Evolutionary conservation across 1,140 invertebrate species (phyloP), one percentile per base, ranked within the genome.

Genomic region (Bombus breviceps): DNA sequence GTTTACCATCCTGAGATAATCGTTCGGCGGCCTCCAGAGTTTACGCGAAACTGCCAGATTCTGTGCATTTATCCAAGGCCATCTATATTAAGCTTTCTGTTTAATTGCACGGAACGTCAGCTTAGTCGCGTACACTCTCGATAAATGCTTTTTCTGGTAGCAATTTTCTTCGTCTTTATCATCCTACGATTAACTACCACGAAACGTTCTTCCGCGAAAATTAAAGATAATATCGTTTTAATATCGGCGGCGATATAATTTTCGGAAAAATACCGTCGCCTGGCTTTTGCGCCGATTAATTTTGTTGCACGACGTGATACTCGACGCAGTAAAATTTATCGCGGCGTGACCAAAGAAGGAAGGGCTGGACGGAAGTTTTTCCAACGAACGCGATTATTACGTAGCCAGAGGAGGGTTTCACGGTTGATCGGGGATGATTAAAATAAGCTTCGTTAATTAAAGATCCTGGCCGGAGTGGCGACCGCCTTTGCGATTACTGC

Each of bases 381-480:
- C 41, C 74, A 76, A 57, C 59, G 72, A 71, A 74, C 78, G 74
- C 73, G 81, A 88, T 86, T 78, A 82, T 74, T 53, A n/a, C 28
- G 41, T 25, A 47, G 41, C 5, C 9, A 6, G 25, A 28, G 37
- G 13, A 43, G 28, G 41, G 18, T 47, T 53, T 74, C 72, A 43
- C 41, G 79, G 62, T 69, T 75, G 62, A 84, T 84, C 86, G 37
- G 25, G n/a, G 39, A 85, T 74, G n/a, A 78, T 84, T 80, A 80
- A 88, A 87, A 87, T 77, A 39, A 87, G 81, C 86, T 88, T 88
- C 81, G 81, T 88, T 88, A 88, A 71, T 80, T 80, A 72, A 72
- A 79, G 72, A 47, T 71, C 39, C 39, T 28, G 37, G 12, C 8
- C 4, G 18, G 28, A 2, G 10, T 22, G 43, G 28, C 25, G 43